A percentile compares a stretch with the other conserved stretches of the same genome.
These are phyloP conservation scores for Erpobdella octoculata DNA, from an alignment of 2,888 invertebrate species.

Conservation along the genomic window DNA sequence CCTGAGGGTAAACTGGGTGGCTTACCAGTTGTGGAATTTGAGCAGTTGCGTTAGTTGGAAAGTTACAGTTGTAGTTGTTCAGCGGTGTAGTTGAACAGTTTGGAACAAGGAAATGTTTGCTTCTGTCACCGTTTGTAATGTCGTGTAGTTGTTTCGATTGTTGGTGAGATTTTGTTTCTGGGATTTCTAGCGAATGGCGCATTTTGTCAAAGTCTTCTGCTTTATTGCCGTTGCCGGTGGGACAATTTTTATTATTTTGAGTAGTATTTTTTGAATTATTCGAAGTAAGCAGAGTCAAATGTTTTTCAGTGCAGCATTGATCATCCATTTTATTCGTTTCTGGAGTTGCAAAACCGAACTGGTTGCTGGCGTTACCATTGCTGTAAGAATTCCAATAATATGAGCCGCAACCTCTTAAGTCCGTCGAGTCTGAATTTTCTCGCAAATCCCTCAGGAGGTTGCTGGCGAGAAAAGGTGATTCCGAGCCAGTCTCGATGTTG, in stretches of 20 bases:
- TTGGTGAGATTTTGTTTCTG: background rate
- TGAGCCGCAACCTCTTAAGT: background rate
- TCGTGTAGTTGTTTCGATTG: background rate
- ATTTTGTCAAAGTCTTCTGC: background rate
- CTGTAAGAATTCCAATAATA: background rate
- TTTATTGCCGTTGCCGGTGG: background rate
- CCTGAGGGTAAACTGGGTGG: background rate
- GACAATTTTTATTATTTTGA: background rate
- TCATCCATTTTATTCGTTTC: background rate
- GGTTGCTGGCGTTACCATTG: background rate
- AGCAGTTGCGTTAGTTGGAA: background rate
- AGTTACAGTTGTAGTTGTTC: slow-evolving; percentile 9
- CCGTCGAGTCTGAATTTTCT: slow-evolving; percentile 7
- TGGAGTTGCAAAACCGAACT: background rate
- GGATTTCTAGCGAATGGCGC: background rate
- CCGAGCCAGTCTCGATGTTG: background rate
- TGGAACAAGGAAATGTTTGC: background rate
- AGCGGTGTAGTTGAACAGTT: background rate
- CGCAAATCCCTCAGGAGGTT: slow-evolving; percentile 17
- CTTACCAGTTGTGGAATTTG: background rate
- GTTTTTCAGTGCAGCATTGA: background rate
- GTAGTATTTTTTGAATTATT: too few species aligned
- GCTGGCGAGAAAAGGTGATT: slow-evolving; percentile 19
- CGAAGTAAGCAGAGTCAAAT: background rate
- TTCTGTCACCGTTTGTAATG: background rate